Percentiles rank a stretch among this genome's conserved stretches.
Conservation (phyloP, 1,140 invertebrate species). For the Mylabris phalerata region DNA sequence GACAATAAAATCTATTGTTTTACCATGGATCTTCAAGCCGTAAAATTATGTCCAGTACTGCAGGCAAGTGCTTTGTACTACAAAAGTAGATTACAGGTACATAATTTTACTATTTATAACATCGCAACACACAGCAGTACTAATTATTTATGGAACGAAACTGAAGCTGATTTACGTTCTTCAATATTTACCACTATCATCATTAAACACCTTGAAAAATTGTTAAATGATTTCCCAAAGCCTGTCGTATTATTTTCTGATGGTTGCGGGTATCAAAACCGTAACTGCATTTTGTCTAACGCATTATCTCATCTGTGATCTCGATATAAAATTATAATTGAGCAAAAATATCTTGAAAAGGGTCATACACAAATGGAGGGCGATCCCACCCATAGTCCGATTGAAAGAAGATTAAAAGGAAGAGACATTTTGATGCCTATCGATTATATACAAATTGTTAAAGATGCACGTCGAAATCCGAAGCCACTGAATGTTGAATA, state of each 20-base stretch:
- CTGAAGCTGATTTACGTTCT: constrained; percentile 27
- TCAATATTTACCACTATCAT: constrained; percentile 10
- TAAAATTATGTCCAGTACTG: constrained; percentile 17
- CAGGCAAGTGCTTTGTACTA: constrained; percentile 30
- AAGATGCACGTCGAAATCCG: constrained; percentile 26
- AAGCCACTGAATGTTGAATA: constrained; percentile 4
- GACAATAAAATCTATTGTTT: not conserved
- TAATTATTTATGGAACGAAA: constrained; percentile 37
- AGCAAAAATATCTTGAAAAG: constrained; percentile 26
- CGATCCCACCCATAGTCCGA: constrained; percentile 33
- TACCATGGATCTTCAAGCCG: constrained; percentile 17
- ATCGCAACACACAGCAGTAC: constrained; percentile 24
- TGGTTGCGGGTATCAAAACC: constrained; percentile 19
- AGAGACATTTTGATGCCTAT: constrained; percentile 26
- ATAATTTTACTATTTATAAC: constrained; percentile 40
- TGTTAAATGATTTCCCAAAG: too few relatives aligned
- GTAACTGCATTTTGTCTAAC: constrained; percentile 16
- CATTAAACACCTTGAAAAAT: too few relatives aligned
- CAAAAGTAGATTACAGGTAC: constrained; percentile 36
- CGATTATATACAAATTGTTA: constrained; percentile 22
- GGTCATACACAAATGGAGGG: constrained; percentile 39
- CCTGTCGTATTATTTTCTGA: too few relatives aligned
- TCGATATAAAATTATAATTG: constrained; percentile 13
- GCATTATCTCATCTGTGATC: constrained; percentile 13
- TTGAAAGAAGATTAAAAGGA: constrained; percentile 27